A percentile compares a stretch with the other conserved stretches of the same genome.
These are phyloP conservation scores for Vespertilio murinus DNA, from an alignment of 2,797 vertebrate species.

Conservation along the genomic window DNA sequence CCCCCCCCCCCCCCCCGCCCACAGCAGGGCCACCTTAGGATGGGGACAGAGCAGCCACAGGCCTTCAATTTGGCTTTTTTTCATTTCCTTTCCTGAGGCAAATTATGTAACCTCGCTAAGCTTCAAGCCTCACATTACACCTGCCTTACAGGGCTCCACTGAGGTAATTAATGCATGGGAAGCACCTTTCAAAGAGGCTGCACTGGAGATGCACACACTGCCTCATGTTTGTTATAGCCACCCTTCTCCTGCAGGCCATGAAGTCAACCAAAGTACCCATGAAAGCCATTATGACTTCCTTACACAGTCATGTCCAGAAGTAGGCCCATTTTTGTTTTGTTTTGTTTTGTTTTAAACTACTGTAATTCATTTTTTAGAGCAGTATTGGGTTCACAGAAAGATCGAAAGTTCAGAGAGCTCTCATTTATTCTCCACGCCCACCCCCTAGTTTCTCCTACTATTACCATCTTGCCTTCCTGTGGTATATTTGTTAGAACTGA, in stretches of 20 bases:
- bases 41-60: background rate
- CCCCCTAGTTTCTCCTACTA: background rate
- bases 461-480: background rate
- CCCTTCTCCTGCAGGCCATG: background rate
- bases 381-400: conserved; percentile 18
- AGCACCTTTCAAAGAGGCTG: background rate
- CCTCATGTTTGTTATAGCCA: background rate
- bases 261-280: background rate
- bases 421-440: background rate
- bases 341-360: conserved; percentile 9
- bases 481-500: background rate
- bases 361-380: background rate
- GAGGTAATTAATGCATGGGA: background rate
- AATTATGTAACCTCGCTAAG: conserved; percentile 24
- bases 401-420: background rate
- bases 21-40: no score
- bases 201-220: no score
- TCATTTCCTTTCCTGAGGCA: background rate
- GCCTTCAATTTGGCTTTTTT: background rate
- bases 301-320: background rate
- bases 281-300: background rate
- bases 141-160: background rate
- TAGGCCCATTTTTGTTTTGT: background rate
- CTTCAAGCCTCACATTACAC: background rate
- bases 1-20: no score